Base-by-base conservation (phyloP, 2,888 invertebrate species). In the Entomobrya multifasciata region DNA sequence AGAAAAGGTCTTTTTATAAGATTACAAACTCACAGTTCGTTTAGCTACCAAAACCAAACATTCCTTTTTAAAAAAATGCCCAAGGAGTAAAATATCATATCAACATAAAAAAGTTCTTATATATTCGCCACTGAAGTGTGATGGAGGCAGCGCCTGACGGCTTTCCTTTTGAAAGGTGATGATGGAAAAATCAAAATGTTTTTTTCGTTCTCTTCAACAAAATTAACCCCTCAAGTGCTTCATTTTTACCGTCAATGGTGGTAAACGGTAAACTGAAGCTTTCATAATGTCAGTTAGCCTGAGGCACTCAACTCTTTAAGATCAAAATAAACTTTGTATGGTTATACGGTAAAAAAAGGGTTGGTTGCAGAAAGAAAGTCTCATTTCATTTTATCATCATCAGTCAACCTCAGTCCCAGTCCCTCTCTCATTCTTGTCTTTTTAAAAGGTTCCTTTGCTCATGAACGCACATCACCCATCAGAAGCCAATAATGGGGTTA, bases 151-250 rank as follows among this genome's bases (percentile, higher is more conserved):
- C n/a, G n/a, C 8, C 36, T 36, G 8, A 6, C 5, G 5, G 13
- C 30, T 65, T 15, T 11, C 20, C 17, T 65, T 65, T 65, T 17
- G 65, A 41, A 65, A 65, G 65, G 65, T 30, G 65, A 36, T 65
- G 65, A 65, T 65, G 41, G 65, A 15, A 65, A 65, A 65, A 60
- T 60, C 60, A 60, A 60, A 60, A 60, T 27, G 60, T 27, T 60
- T 36, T 36, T 36, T 36, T 36, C 8, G 4, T 36, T 36, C 36
- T 36, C 36, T 8, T 36, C 41, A 49, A 49, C 5, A 13, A n/a
- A 65, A 13, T 17, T 15, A 60, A 30, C 41, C 65, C 65, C 65
- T 65, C 65, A 41, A 65, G 65, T 65, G 65, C 1, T 65, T 65
- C 62, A 30, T 44, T 70, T 41, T 47, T 15, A n/a, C n/a, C n/a